Percentiles rank a stretch among this genome's conserved stretches.
Evolutionary conservation across 2,797 vertebrate genomes (phyloP).

Genomic region (Intellagama lesueurii): DNA sequence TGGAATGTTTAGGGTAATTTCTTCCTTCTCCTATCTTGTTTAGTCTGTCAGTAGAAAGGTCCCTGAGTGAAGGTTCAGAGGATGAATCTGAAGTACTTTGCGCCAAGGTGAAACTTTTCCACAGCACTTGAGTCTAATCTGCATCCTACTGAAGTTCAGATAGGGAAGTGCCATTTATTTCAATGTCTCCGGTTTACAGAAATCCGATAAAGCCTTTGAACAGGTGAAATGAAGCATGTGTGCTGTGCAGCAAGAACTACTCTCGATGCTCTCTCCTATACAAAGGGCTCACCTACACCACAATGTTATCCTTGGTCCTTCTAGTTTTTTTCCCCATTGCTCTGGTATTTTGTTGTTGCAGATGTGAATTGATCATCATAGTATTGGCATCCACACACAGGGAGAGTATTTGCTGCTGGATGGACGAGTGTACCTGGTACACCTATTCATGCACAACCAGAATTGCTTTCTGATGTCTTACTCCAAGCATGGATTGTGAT

Average conservation of each 20-base stretch:
- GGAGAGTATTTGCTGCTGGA: no score
- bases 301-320: no score
- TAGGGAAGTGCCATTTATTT: conserved; percentile 18
- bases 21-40: not conserved
- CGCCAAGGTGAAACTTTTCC: conserved; percentile 59
- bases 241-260: not conserved
- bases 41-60: not conserved
- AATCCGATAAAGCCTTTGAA: not conserved
- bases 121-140: conserved; percentile 32
- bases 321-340: no score
- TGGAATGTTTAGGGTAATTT: not conserved
- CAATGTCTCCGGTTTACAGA: not conserved
- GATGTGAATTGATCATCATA: no score
- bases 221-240: not conserved
- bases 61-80: not conserved
- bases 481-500: no score
- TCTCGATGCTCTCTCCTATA: not conserved
- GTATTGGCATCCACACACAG: no score
- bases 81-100: conserved; percentile 64
- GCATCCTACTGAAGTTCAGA: not conserved
- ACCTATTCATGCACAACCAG: no score
- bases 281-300: no score
- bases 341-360: no score
- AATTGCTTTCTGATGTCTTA: no score
- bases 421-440: no score